Percentiles rank a stretch among this genome's conserved stretches.
phyloP scores from a whole-genome alignment of 2,888 invertebrate genomes.

The Scaptomyza reducta region DNA sequence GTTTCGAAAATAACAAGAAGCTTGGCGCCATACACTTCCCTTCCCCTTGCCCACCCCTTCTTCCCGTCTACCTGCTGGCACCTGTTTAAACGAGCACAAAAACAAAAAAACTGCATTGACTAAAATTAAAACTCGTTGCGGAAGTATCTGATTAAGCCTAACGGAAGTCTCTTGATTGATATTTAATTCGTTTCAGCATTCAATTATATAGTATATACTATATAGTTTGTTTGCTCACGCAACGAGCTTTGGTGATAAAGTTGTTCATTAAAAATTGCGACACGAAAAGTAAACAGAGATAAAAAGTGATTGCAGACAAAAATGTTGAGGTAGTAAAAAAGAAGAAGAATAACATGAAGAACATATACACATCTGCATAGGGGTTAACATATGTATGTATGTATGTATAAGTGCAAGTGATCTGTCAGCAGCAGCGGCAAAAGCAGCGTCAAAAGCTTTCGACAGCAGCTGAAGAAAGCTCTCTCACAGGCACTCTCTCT shows the following conservation, averaged over 20 bases:
- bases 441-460: neutral
- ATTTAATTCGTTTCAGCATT: slow-evolving; percentile 4
- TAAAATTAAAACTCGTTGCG: slow-evolving; percentile 18
- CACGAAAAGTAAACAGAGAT: neutral
- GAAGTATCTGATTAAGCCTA: slow-evolving; percentile 23
- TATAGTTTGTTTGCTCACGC: no score
- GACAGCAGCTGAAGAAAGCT: slow-evolving; percentile 36
- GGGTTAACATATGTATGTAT: neutral
- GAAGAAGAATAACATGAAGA: neutral
- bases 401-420: neutral
- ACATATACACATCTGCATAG: neutral
- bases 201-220: neutral
- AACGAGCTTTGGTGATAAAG: no score
- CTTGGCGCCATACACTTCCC: neutral
- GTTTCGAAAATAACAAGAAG: neutral
- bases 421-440: neutral
- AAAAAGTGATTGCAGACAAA: slow-evolving; percentile 3
- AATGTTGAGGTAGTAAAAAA: slow-evolving; percentile 48
- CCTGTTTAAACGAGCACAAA: slow-evolving; percentile 12
- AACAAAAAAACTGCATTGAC: slow-evolving; percentile 11
- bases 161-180: slow-evolving; percentile 33
- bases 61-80: neutral
- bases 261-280: slow-evolving; percentile 15
- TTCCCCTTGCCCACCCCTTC: neutral
- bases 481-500: neutral